Conservation (phyloP, 2,797 vertebrate species). For the Eulemur albifrons region DNA sequence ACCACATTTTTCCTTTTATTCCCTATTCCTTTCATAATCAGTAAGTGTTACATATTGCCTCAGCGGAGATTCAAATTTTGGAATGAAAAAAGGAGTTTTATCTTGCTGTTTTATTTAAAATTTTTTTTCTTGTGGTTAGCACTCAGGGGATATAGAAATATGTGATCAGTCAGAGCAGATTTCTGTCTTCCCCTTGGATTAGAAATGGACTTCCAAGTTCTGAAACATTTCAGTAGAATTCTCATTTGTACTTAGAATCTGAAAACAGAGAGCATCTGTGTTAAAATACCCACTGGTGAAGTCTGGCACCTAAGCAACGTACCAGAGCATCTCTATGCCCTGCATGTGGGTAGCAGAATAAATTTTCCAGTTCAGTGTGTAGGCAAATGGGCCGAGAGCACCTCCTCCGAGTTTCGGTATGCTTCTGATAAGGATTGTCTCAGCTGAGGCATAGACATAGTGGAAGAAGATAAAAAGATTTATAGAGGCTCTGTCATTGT, state of each 20-base stretch:
- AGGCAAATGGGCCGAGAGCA: neutral
- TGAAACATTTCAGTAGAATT: neutral
- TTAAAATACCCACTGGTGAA: neutral
- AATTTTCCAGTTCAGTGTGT: neutral
- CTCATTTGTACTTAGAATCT: neutral
- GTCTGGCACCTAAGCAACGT: neutral
- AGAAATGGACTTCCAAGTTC: constrained; percentile 2
- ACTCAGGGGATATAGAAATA: neutral
- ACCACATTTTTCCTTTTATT: neutral
- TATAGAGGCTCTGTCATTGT: neutral
- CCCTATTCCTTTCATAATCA: constrained; percentile 4
- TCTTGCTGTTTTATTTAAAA: constrained; percentile 12
- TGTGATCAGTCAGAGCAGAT: neutral
- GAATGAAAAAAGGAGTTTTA: neutral
- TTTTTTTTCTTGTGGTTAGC: neutral
- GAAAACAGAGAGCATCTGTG: neutral
- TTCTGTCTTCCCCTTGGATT: neutral
- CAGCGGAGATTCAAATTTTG: neutral
- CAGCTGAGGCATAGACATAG: neutral
- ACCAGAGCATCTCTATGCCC: neutral
- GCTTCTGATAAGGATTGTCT: neutral
- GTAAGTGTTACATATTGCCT: neutral
- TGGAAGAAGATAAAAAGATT: neutral
- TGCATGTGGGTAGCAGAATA: neutral
- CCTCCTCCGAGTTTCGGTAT: neutral